Evolutionary conservation across 2,888 invertebrate species (phyloP).

Genomic region (Caenorhabditis becei): DNA sequence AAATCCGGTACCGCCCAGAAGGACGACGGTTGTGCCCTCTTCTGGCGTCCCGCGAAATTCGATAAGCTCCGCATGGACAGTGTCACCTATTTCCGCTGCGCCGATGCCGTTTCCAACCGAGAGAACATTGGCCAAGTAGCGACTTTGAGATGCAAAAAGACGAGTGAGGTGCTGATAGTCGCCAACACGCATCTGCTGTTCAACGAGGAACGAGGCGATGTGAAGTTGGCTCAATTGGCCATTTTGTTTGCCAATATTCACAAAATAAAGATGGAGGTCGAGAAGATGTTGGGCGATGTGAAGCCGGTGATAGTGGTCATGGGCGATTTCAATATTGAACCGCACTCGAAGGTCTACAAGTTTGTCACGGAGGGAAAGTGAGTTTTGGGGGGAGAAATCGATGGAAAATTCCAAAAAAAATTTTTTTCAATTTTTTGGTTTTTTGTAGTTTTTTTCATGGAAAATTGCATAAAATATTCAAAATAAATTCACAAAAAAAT

Average conservation of each 20-base stretch:
- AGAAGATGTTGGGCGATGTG: not conserved
- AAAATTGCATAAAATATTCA: no score
- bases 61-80: constrained; percentile 86
- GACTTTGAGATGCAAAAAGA: constrained; percentile 58
- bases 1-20: constrained; percentile 84
- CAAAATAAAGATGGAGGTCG: constrained; percentile 81
- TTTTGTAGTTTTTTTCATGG: no score
- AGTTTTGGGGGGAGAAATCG: no score
- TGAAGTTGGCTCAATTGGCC: constrained; percentile 91
- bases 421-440: no score
- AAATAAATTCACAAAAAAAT: no score
- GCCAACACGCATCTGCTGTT: constrained; percentile 96
- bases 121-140: constrained; percentile 76
- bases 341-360: constrained; percentile 87
- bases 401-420: no score
- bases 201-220: constrained; percentile 92
- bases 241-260: constrained; percentile 91
- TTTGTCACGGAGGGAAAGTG: constrained; percentile 84
- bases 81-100: constrained; percentile 86
- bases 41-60: constrained; percentile 86
- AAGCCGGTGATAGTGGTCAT: constrained; percentile 88
- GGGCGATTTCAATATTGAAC: constrained; percentile 94
- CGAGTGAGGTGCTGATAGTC: constrained; percentile 85
- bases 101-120: constrained; percentile 54
- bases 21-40: constrained; percentile 93